A percentile compares a stretch with the other conserved stretches of the same genome.
Conservation (phyloP, 2,888 invertebrate genomes). For the Andrena trimmerana region DNA sequence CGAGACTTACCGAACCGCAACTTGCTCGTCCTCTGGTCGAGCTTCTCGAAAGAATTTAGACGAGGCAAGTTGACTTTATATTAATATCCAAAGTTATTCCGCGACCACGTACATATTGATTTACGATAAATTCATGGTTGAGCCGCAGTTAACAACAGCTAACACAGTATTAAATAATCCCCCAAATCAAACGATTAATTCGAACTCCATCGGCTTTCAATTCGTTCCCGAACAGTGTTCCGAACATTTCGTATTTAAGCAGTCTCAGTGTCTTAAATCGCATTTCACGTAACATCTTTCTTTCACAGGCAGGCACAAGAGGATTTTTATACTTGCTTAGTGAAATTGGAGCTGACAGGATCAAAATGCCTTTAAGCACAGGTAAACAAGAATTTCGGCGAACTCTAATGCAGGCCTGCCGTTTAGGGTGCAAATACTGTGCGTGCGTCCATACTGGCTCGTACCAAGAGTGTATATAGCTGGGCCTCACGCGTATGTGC, state of each 20-base stretch:
- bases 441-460: too few relatives aligned
- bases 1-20: conserved; percentile 14
- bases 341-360: conserved; percentile 9
- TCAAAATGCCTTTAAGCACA: conserved; percentile 73
- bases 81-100: conserved; percentile 39
- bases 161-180: neutral
- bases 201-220: neutral
- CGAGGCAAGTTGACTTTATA: conserved; percentile 34
- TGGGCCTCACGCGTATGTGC: too few relatives aligned
- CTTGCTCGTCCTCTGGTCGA: conserved; percentile 3
- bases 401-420: neutral
- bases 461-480: too few relatives aligned
- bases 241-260: neutral
- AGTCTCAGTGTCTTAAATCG: too few relatives aligned
- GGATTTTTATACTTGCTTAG: conserved; percentile 42
- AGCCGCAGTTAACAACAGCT: conserved; percentile 51
- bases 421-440: too few relatives aligned
- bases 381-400: conserved; percentile 54
- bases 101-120: conserved; percentile 63
- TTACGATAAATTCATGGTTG: conserved; percentile 52
- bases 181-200: neutral
- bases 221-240: conserved; percentile 56
- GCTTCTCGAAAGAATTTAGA: conserved; percentile 18
- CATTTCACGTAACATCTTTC: neutral
- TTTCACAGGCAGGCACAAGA: conserved; percentile 46